These are phyloP conservation scores for Sitodiplosis mosellana DNA, from an alignment of 1,140 invertebrate species.

Conservation along the genomic window DNA sequence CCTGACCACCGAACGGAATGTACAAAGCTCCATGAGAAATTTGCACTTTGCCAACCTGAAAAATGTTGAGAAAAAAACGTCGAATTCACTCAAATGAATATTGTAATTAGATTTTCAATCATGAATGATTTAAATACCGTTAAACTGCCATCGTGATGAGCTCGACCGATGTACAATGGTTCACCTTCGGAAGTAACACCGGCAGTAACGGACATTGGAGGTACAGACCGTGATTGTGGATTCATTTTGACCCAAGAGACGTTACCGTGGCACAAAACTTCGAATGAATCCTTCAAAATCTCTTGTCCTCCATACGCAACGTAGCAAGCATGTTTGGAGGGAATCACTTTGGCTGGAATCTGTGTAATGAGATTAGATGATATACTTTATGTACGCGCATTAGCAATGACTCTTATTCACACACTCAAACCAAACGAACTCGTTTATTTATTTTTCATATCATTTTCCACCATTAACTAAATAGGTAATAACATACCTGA, in stretches of 20 bases:
- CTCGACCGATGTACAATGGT: slow-evolving; percentile 43
- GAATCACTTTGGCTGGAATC: no score
- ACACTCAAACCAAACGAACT: no score
- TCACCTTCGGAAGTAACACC: slow-evolving; percentile 41
- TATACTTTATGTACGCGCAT: no score
- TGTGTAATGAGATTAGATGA: no score
- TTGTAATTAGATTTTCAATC: no score
- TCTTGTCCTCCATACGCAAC: slow-evolving; percentile 42
- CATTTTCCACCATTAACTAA: no score
- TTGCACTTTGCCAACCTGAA: slow-evolving; percentile 62
- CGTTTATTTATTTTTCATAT: no score
- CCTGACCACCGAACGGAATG: slow-evolving; percentile 46
- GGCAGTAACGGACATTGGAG: slow-evolving; percentile 35
- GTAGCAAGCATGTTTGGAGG: slow-evolving; percentile 27
- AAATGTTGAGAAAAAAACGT: no score
- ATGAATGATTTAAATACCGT: no score
- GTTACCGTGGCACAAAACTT: slow-evolving; percentile 33
- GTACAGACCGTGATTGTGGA: slow-evolving; percentile 25
- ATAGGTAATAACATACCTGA: no score
- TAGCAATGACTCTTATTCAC: no score
- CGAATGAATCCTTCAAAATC: slow-evolving; percentile 37
- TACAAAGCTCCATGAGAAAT: slow-evolving; percentile 47
- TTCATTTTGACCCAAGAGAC: slow-evolving; percentile 26
- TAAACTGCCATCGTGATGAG: slow-evolving; percentile 36
- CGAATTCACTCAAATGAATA: no score